Percentiles rank a stretch among this genome's conserved stretches.
phyloP scores from a whole-genome alignment of 2,113 vertebrate species.

The Corydoras maculifer region DNA sequence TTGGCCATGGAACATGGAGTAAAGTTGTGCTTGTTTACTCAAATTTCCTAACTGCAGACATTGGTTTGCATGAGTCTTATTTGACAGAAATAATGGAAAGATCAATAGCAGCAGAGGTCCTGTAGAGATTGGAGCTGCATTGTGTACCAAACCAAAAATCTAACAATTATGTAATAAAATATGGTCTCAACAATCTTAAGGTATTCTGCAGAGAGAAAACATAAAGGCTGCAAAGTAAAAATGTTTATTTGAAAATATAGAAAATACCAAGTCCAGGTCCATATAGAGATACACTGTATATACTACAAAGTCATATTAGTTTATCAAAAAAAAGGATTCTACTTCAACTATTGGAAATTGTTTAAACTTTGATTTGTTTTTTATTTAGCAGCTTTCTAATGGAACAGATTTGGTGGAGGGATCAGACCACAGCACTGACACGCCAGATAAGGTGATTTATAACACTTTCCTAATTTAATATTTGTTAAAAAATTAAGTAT shows the following conservation, averaged over 20 bases:
- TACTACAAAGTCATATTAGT: no score
- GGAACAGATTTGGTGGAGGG: constrained; percentile 29
- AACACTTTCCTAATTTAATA: neutral
- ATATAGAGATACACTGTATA: no score
- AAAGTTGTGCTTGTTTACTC: constrained; percentile 36
- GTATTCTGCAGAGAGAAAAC: neutral
- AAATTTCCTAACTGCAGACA: constrained; percentile 30
- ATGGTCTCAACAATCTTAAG: constrained; percentile 5
- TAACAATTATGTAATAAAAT: neutral
- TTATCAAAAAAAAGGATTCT: no score
- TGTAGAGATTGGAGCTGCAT: constrained; percentile 18
- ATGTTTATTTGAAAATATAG: no score
- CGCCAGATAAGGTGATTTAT: constrained; percentile 48
- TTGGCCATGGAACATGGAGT: constrained; percentile 25
- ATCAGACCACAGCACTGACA: constrained; percentile 31
- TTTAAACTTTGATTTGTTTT: neutral
- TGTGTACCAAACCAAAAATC: neutral
- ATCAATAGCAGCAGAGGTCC: constrained; percentile 35
- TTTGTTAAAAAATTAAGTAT: neutral
- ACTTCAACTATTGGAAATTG: no score
- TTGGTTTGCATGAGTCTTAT: constrained; percentile 39
- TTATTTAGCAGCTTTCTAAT: constrained; percentile 36
- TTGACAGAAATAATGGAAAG: constrained; percentile 42
- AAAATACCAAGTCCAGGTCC: no score
- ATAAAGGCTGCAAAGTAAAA: no score